phyloP scores from a whole-genome alignment of 2,113 vertebrate genomes.

The Nesogale talazaci region DNA sequence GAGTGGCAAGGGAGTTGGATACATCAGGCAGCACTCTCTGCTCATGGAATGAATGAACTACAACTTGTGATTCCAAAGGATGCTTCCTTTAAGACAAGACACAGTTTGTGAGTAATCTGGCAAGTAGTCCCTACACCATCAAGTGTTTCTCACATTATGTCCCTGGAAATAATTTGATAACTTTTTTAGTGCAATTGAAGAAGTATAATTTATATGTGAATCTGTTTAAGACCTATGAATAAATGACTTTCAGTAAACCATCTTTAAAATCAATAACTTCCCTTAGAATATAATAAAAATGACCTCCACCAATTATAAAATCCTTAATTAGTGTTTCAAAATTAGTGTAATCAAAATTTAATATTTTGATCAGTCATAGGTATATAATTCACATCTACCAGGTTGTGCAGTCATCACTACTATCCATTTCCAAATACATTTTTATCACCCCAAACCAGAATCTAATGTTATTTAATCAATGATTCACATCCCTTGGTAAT shows the following conservation, averaged over 20 bases:
- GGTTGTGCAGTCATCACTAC: not conserved
- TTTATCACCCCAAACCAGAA: not conserved
- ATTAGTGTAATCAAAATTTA: not conserved
- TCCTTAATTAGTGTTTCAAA: not conserved
- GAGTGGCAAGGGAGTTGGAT: not conserved
- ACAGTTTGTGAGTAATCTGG: not conserved
- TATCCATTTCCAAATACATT: not conserved
- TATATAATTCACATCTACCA: not conserved
- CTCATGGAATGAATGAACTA: conserved; percentile 31
- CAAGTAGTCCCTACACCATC: not conserved
- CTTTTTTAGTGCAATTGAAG: conserved; percentile 19
- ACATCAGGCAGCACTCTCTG: not conserved
- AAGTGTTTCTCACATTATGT: not conserved
- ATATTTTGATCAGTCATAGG: not conserved
- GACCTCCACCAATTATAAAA: not conserved
- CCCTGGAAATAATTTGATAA: not conserved
- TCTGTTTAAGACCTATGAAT: conserved; percentile 18
- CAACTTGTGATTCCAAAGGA: not conserved
- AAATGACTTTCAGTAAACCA: not conserved
- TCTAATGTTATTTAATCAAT: not conserved
- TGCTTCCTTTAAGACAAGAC: conserved; percentile 16
- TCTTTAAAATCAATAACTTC: conserved; percentile 29
- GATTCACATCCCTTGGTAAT: not conserved
- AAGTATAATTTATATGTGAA: conserved; percentile 13
- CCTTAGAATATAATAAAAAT: not conserved